Base-by-base conservation (phyloP, 2,888 invertebrate genomes). In the Myopa testacea region DNA sequence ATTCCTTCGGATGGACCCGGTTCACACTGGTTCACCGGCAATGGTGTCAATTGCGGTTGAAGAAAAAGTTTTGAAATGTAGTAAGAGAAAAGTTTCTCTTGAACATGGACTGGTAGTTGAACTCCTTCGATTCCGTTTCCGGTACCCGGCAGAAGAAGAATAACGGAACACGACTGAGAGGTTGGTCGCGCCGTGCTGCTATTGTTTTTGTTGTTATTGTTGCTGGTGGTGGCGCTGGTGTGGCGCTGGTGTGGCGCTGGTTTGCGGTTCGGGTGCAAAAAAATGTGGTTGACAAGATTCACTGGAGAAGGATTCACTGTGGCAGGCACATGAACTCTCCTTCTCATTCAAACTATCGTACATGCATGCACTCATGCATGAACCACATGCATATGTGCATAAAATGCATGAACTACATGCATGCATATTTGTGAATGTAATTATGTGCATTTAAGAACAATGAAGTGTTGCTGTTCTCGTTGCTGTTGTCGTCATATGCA, bases 1-100 rank as follows among this genome's bases (percentile, higher is more conserved):
- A 45, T 45, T 45, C 7, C 69, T 7, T 45, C 26, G 26, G 26
- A 26, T 26, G 26, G 40, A 10, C 50, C 19, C 8, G 52, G 8
- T 7, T 26, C 45, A 45, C 34, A 45, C 16, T 16, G 55, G 26
- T 52, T 26, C 70, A 70, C 70, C 55, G 14, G 34, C 52, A 19
- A 52, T n/a, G 50, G 50, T 75, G 74, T 55, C 74, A 52, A 65
- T 75, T 75, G 74, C 37, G 74, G 74, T 75, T 65, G 67, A 67
- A 62, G 60, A 55, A 70, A 70, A 55, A 14, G 14, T n/a, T 70
- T 26, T 34, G 40, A 12, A 34, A 34, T 37, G 34, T 34, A 14
- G 16, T 40, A 67, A 67, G 40, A 67, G 40, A 67, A 26, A 10
- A 63, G 34, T 26, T 12, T 37, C 26, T 63, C 40, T n/a, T 40